Base-by-base conservation (phyloP, 2,113 vertebrate genomes). In the Nipponia nippon region DNA sequence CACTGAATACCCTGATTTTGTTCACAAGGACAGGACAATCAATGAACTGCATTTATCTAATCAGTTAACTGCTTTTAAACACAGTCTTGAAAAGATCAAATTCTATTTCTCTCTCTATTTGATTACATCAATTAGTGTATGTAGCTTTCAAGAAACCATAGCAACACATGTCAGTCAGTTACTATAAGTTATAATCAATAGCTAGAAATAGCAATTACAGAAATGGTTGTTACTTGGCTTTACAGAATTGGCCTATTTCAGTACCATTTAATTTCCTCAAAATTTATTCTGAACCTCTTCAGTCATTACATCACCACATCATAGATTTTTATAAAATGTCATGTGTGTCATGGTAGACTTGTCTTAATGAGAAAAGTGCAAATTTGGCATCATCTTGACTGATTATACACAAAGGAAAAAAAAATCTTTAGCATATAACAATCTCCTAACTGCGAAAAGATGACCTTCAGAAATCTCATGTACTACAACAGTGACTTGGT, bases 101-200 rank as follows among this genome's bases (percentile, higher is more conserved):
- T 91, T 87, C 83, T 84, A 81, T 89, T 93, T 89, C 76, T 93
- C 85, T 95, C 78, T 79, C 75, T 67, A 91, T 95, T 92, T 97
- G 76, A 94, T 87, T 92, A 95, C 40, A 95, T 76, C 89, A 95
- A 87, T 95, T 95, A 95, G 72, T 82, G 66, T 76, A 95, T 95
- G 83, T 85, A 92, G 89, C 49, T 92, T 95, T 93, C 94, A 89
- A 93, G 95, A 96, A 97, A 95, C 87, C 89, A 95, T 96, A 95
- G 97, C 87, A 97, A 97, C 90, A 97, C 26, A 71, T 75, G 92
- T 79, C 93, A 96, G 69, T 93, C 91, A 94, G 77, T 50, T 89
- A 85, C 81, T 95, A 50, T 85, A 95, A 95, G 78, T 94, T 95
- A 92, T 95, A 97, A 95, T 95, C 95, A 95, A 96, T 95, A 95